Evolutionary conservation across 1,140 invertebrate genomes (phyloP).

Genomic region (Archegozetes longisetosus): DNA sequence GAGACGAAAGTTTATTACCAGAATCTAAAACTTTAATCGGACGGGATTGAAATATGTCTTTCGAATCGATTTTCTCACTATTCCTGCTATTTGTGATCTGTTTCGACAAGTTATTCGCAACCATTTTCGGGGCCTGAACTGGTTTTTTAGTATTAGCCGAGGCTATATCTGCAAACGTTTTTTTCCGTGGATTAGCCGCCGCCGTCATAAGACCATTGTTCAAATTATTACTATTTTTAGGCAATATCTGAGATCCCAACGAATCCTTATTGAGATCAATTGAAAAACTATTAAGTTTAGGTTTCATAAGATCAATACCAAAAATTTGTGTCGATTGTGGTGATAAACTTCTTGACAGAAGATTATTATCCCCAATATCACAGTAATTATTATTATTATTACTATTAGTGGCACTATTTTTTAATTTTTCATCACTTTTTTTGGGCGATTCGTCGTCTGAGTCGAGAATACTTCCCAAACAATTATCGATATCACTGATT

Average conservation of each 20-base stretch:
- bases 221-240: not conserved
- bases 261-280: not conserved
- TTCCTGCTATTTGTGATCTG: no score
- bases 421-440: not conserved
- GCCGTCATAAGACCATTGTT: not conserved
- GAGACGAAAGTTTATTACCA: not conserved
- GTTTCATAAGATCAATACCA: not conserved
- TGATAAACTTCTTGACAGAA: not conserved
- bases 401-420: not conserved
- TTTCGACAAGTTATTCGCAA: no score
- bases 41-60: not conserved
- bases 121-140: not conserved
- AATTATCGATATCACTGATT: not conserved
- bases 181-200: not conserved
- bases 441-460: not conserved
- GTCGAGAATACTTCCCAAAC: not conserved
- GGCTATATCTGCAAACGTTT: not conserved
- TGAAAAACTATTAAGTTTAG: not conserved
- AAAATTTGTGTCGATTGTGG: not conserved
- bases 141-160: not conserved
- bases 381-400: not conserved
- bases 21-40: not conserved
- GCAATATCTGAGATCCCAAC: not conserved
- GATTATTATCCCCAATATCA: not conserved
- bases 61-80: not conserved